A percentile compares a stretch with the other conserved stretches of the same genome.
These are phyloP conservation scores for Psittacula echo DNA, from an alignment of 2,797 vertebrate genomes.

Conservation along the genomic window DNA sequence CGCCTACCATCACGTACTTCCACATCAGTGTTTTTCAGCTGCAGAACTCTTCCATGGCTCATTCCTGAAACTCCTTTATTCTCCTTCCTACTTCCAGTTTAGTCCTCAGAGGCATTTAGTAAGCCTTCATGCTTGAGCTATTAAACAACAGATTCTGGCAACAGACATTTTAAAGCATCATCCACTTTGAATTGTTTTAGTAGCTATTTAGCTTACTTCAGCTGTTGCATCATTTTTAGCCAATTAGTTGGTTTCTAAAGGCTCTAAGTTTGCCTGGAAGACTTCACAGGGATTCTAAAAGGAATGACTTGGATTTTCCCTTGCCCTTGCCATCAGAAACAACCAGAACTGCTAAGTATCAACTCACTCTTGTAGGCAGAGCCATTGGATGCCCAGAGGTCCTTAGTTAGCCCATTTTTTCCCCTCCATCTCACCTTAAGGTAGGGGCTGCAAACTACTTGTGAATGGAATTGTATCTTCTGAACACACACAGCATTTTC, in stretches of 20 bases:
- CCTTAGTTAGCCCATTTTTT: background rate
- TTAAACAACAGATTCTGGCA: background rate
- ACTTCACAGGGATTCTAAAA: background rate
- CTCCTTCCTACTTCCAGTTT: background rate
- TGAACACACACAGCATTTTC: background rate
- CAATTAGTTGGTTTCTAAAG: background rate
- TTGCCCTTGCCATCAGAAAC: background rate
- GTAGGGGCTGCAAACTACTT: background rate
- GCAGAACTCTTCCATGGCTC: background rate
- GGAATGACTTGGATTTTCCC: background rate
- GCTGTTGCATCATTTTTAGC: background rate
- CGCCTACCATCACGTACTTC: background rate
- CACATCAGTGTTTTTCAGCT: background rate
- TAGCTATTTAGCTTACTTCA: background rate
- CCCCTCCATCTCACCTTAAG: background rate
- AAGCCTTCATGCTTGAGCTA: background rate
- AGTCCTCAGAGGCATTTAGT: background rate
- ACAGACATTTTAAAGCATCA: background rate
- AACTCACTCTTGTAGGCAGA: fast-evolving
- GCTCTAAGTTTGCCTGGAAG: background rate
- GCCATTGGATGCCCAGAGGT: background rate
- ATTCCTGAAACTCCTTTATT: background rate
- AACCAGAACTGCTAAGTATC: background rate
- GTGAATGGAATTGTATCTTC: background rate
- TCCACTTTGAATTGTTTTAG: background rate